A percentile compares a stretch with the other conserved stretches of the same genome.
Conservation (phyloP, 2,797 vertebrate species). For the Hephaestus fuliginosus region DNA sequence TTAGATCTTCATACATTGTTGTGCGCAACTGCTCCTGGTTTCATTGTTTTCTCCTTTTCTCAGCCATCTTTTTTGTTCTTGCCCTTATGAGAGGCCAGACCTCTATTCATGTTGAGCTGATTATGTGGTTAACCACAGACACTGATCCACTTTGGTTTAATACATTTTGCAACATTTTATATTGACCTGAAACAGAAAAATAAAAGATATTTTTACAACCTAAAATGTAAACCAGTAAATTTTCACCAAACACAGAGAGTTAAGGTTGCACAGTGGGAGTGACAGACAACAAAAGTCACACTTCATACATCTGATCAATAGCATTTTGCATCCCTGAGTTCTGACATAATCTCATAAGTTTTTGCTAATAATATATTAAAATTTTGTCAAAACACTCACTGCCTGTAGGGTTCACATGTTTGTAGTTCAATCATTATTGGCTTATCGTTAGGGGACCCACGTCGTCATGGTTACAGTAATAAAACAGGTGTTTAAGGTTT, state of each 20-base stretch:
- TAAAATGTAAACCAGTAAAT: background rate
- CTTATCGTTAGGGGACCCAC: too few species aligned
- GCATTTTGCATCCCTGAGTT: background rate
- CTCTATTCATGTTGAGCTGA: conserved; percentile 25
- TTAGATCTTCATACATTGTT: background rate
- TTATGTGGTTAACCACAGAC: conserved; percentile 40
- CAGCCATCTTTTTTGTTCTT: background rate
- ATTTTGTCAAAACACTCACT: too few species aligned
- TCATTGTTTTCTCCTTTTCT: background rate
- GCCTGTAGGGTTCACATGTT: too few species aligned
- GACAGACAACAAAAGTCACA: background rate
- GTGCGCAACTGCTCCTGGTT: background rate
- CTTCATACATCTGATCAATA: background rate
- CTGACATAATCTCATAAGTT: background rate
- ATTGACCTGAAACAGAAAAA: conserved; percentile 1
- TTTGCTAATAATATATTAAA: background rate
- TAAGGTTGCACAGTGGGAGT: background rate
- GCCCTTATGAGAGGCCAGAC: background rate
- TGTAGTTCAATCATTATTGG: too few species aligned
- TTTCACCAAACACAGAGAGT: background rate
- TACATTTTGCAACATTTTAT: conserved; percentile 19
- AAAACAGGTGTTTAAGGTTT: too few species aligned
- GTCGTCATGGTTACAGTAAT: too few species aligned
- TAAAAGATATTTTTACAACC: background rate
- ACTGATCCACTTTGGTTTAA: conserved; percentile 21